Percentiles rank a stretch among this genome's conserved stretches.
Evolutionary conservation across 2,797 vertebrate genomes (phyloP).

Genomic region (Chanos chanos): DNA sequence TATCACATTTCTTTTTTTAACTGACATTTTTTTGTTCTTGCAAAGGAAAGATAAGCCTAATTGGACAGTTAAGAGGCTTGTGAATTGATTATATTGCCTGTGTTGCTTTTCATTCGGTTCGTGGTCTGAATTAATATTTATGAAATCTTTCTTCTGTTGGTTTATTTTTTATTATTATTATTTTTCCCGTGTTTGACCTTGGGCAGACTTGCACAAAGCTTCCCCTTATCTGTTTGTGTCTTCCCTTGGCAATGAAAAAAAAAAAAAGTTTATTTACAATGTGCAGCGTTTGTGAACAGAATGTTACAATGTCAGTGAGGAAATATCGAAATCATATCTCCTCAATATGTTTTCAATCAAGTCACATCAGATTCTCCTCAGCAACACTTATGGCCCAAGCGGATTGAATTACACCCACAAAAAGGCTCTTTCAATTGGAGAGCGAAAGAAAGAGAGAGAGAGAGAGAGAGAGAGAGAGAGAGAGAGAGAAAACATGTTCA

Average conservation of each 20-base stretch:
- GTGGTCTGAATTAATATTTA: constrained; percentile 59
- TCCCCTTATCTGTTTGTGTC: constrained; percentile 33
- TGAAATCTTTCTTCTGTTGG: constrained; percentile 49
- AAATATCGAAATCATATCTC: constrained; percentile 20
- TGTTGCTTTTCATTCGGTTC: constrained; percentile 61
- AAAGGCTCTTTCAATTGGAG: no score
- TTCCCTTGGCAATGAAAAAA: constrained; percentile 26
- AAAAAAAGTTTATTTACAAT: constrained; percentile 31
- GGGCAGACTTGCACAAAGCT: constrained; percentile 36
- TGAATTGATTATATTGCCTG: constrained; percentile 64
- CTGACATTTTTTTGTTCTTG: constrained; percentile 68
- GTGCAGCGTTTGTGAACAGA: constrained; percentile 5
- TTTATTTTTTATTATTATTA: constrained; percentile 35
- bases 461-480: no score
- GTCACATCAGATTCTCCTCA: constrained; percentile 5
- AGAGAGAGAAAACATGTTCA: no score
- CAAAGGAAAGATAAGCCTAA: constrained; percentile 69
- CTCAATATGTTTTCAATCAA: constrained; percentile 30
- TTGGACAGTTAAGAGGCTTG: constrained; percentile 60
- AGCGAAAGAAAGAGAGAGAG: no score
- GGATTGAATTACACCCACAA: no score
- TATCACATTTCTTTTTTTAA: constrained; percentile 60
- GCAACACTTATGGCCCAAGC: no score
- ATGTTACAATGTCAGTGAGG: constrained; percentile 18
- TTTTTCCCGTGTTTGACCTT: constrained; percentile 59